phyloP scores from a whole-genome alignment of 2,888 invertebrate genomes.

The Coecobrya sp. region DNA sequence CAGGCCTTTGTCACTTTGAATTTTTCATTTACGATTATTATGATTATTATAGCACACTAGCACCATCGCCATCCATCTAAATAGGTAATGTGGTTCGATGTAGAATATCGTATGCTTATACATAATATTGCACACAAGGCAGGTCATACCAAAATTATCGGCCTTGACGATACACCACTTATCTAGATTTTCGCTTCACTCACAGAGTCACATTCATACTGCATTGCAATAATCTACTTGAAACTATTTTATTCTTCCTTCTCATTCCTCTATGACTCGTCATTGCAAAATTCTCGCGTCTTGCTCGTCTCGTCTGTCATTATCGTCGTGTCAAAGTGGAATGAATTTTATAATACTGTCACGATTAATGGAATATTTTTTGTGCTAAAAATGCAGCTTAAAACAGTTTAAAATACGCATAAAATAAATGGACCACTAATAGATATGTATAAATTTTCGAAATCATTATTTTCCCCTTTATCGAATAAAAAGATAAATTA shows the following conservation, averaged over 20 bases:
- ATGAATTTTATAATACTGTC: background rate
- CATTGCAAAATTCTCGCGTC: background rate
- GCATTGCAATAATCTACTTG: background rate
- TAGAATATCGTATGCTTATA: background rate
- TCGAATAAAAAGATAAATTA: conserved; percentile 21
- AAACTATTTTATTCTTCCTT: background rate
- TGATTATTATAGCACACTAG: background rate
- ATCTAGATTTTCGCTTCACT: conserved; percentile 23
- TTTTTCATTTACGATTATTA: conserved; percentile 6
- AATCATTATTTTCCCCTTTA: background rate
- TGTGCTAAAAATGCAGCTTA: background rate
- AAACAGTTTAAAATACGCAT: too few relatives aligned
- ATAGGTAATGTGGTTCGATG: conserved; percentile 3
- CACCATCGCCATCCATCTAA: background rate
- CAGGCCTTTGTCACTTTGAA: conserved; percentile 49
- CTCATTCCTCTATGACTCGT: background rate
- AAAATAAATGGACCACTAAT: too few relatives aligned
- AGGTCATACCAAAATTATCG: conserved; percentile 30
- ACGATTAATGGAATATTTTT: background rate
- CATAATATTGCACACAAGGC: background rate
- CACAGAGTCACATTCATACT: background rate
- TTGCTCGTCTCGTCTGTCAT: background rate
- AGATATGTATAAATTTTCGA: background rate
- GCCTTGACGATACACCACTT: conserved; percentile 44
- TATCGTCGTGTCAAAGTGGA: conserved; percentile 7